These are phyloP conservation scores for Python bivittatus DNA, from an alignment of 2,113 vertebrate species.

Conservation along the genomic window DNA sequence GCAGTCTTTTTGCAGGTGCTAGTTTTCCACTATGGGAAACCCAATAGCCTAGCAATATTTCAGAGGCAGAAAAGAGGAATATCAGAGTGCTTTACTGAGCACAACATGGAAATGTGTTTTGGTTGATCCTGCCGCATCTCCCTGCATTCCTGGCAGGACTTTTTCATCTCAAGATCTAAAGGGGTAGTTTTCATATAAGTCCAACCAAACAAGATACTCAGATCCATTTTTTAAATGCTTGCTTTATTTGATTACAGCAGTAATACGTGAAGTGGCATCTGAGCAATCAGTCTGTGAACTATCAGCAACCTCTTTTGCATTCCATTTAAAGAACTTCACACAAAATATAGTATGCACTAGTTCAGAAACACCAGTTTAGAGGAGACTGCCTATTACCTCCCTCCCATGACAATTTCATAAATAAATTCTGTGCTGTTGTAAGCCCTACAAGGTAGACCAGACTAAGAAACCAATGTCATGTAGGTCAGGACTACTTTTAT, in stretches of 20 bases:
- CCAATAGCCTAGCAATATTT: too few relatives aligned
- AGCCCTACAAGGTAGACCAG: background rate
- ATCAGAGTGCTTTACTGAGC: too few relatives aligned
- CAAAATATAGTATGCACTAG: background rate
- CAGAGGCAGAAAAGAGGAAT: too few relatives aligned
- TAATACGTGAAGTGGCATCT: background rate
- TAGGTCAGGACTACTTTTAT: background rate
- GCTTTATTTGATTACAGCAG: background rate
- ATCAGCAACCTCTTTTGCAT: background rate
- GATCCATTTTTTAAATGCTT: background rate
- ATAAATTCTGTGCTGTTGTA: background rate
- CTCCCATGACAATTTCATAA: background rate
- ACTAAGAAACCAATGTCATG: background rate
- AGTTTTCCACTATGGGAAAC: too few relatives aligned
- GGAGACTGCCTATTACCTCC: background rate
- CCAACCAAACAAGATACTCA: too few relatives aligned
- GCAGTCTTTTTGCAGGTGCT: too few relatives aligned
- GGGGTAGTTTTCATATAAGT: too few relatives aligned
- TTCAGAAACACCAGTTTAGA: background rate
- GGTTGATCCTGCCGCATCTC: too few relatives aligned
- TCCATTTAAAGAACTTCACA: background rate
- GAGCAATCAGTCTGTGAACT: background rate
- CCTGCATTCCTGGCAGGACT: too few relatives aligned
- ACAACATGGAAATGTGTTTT: too few relatives aligned
- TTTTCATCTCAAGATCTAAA: too few relatives aligned